Conservation (phyloP, 2,113 vertebrate species). For the Thunnus maccoyii region DNA sequence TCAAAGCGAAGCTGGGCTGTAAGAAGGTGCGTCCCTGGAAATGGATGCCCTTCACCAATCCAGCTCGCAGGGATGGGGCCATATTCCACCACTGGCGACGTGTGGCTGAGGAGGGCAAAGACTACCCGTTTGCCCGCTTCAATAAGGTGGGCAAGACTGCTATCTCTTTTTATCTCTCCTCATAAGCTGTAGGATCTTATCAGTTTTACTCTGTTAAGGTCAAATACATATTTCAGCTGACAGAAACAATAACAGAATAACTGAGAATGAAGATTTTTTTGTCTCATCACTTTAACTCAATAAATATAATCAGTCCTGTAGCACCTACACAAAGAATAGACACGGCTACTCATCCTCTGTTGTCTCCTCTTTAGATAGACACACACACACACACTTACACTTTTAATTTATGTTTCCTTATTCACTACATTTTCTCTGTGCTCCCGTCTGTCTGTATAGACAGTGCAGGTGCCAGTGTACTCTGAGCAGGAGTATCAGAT, state of each 20-base stretch:
- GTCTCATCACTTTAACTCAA: too few species aligned
- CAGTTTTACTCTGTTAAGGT: too few species aligned
- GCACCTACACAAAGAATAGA: neutral
- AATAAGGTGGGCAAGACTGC: slow-evolving; percentile 90
- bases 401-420: neutral
- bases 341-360: neutral
- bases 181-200: too few species aligned
- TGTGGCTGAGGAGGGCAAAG: slow-evolving; percentile 96
- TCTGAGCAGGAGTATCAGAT: slow-evolving; percentile 98
- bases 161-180: neutral
- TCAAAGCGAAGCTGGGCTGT: slow-evolving; percentile 97
- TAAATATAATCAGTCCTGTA: neutral
- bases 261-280: too few species aligned
- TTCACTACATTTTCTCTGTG: neutral
- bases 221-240: too few species aligned
- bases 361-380: neutral
- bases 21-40: slow-evolving; percentile 99
- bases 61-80: slow-evolving; percentile 94
- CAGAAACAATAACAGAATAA: too few species aligned
- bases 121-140: slow-evolving; percentile 98
- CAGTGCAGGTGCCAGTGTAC: slow-evolving; percentile 96
- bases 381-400: neutral
- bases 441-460: slow-evolving; percentile 73
- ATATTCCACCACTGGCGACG: slow-evolving; percentile 99
- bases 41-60: slow-evolving; percentile 99